Conservation (phyloP, 1,140 invertebrate genomes). For the Vanessa atalanta region DNA sequence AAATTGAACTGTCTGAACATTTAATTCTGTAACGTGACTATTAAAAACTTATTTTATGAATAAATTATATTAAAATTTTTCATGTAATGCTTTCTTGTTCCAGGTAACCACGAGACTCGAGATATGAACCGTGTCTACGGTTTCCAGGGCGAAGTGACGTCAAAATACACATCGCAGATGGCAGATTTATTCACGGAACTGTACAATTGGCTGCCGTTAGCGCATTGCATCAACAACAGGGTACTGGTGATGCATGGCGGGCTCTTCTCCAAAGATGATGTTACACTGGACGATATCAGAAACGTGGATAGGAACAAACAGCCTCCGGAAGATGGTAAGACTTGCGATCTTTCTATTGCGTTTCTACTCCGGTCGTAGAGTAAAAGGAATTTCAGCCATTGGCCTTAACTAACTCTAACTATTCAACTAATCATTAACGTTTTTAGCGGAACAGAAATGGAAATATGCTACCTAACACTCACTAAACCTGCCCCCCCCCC, state of each 20-base stretch:
- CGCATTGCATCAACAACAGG: constrained; percentile 95
- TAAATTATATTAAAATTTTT: background rate
- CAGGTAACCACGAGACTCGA: constrained; percentile 98
- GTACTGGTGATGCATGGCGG: constrained; percentile 98
- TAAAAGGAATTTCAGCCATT: too few species aligned
- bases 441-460: too few species aligned
- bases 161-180: constrained; percentile 97
- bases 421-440: too few species aligned
- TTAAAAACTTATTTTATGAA: too few species aligned
- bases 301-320: constrained; percentile 95
- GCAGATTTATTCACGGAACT: constrained; percentile 98
- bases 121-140: constrained; percentile 99
- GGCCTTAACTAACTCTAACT: too few species aligned
- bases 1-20: too few species aligned
- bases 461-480: too few species aligned
- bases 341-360: too few species aligned
- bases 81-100: constrained; percentile 40
- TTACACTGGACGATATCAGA: constrained; percentile 95
- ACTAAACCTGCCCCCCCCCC: too few species aligned
- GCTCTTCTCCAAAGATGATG: constrained; percentile 93
- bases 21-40: too few species aligned
- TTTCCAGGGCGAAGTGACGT: constrained; percentile 98
- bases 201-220: constrained; percentile 98
- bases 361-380: too few species aligned
- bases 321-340: constrained; percentile 95